These are phyloP conservation scores for Delphinus delphis DNA, from an alignment of 2,113 vertebrate species.

Conservation along the genomic window DNA sequence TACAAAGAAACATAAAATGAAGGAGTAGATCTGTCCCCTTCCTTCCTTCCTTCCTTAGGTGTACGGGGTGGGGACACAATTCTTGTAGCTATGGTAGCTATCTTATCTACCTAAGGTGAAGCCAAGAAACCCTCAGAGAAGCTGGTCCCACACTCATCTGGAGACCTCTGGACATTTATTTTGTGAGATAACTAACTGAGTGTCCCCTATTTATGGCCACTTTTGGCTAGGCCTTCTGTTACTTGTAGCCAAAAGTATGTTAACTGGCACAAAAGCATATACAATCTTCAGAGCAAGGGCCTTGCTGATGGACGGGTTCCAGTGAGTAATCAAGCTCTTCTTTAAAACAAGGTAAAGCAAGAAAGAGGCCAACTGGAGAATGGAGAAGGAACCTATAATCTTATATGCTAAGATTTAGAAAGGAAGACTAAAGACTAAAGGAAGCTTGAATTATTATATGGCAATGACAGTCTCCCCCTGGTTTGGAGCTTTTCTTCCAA, in stretches of 20 bases:
- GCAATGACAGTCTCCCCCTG: background rate
- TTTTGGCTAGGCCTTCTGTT: background rate
- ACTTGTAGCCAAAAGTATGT: background rate
- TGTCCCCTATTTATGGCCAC: no score
- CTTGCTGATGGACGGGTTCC: background rate
- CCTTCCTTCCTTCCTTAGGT: background rate
- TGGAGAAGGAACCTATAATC: background rate
- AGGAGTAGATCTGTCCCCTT: background rate
- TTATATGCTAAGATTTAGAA: background rate
- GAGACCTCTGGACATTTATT: no score
- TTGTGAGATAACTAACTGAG: background rate
- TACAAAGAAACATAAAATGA: background rate
- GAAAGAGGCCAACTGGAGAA: background rate
- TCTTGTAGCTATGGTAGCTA: background rate
- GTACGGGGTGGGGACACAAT: background rate
- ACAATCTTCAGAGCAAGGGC: background rate
- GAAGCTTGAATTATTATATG: background rate
- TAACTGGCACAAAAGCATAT: background rate
- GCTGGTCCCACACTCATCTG: no score
- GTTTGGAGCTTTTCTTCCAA: background rate
- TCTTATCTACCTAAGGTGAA: background rate
- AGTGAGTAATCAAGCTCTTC: background rate
- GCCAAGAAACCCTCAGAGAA: background rate
- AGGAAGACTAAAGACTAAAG: background rate
- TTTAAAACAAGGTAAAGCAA: background rate